Percentiles rank a stretch among this genome's conserved stretches.
Conservation (phyloP, 92 coral and sea anemone genomes). For the Montipora capitata region DNA sequence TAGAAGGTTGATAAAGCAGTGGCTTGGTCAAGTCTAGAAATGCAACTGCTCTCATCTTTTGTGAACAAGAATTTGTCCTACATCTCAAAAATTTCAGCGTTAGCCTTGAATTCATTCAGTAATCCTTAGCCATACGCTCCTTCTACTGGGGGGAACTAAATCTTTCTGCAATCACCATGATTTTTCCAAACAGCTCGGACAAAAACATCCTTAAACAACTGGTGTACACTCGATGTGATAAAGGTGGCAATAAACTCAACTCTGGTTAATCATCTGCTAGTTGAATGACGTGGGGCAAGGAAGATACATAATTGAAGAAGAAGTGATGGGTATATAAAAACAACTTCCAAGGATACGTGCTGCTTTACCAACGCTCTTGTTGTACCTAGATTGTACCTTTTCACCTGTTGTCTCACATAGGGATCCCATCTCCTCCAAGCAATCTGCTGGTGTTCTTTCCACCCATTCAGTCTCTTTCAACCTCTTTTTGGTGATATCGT, state of each 20-base stretch:
- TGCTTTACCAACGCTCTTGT: background rate
- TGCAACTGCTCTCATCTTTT: too few species aligned
- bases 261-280: too few species aligned
- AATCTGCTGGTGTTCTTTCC: constrained; percentile 32
- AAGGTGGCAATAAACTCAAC: constrained; percentile 12
- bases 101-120: constrained; percentile 29
- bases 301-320: constrained; percentile 13
- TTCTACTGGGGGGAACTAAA: constrained; percentile 20
- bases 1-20: constrained; percentile 1
- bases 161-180: background rate
- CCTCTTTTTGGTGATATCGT: constrained; percentile 20
- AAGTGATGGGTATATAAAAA: background rate
- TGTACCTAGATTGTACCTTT: background rate
- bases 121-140: constrained; percentile 38
- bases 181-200: constrained; percentile 38
- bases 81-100: constrained; percentile 21
- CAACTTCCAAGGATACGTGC: background rate
- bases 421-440: constrained; percentile 4
- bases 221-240: constrained; percentile 26
- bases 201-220: constrained; percentile 28
- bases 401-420: background rate
- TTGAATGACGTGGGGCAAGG: too few species aligned
- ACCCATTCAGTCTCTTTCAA: constrained; percentile 26
- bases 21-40: too few species aligned
- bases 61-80: background rate